A percentile compares a stretch with the other conserved stretches of the same genome.
phyloP scores from a whole-genome alignment of 1,140 invertebrate genomes.

The Diabrotica virgifera region DNA sequence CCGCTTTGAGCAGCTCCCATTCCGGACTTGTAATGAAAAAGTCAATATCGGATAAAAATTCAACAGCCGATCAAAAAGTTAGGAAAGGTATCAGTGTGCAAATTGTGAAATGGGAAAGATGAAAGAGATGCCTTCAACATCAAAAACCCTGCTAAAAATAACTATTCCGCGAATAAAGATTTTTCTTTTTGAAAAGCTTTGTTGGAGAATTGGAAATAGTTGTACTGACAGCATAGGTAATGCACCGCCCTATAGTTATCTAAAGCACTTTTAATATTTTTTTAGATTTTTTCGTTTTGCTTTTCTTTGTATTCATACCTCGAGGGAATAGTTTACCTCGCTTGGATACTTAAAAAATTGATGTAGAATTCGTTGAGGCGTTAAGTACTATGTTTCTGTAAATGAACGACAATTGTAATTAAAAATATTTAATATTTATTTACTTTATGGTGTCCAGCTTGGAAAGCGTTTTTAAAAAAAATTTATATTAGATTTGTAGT shows the following conservation, averaged over 20 bases:
- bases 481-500: no score
- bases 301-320: not conserved
- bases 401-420: no score
- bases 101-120: constrained; percentile 15
- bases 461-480: no score
- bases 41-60: constrained; percentile 12
- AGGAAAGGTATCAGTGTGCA: constrained; percentile 7
- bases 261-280: not conserved
- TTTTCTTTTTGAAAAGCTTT: not conserved
- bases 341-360: not conserved
- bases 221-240: not conserved
- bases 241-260: not conserved
- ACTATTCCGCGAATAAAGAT: not conserved
- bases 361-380: no score
- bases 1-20: not conserved
- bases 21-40: not conserved
- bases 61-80: constrained; percentile 11
- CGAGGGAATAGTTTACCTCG: not conserved
- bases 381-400: no score
- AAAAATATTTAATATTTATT: no score
- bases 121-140: constrained; percentile 4
- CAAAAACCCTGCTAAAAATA: constrained; percentile 1
- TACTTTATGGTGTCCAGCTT: no score
- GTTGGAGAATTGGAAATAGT: not conserved
- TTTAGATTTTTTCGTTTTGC: not conserved